Conservation (phyloP, 2,888 invertebrate species). For the Chorisops tibialis region DNA sequence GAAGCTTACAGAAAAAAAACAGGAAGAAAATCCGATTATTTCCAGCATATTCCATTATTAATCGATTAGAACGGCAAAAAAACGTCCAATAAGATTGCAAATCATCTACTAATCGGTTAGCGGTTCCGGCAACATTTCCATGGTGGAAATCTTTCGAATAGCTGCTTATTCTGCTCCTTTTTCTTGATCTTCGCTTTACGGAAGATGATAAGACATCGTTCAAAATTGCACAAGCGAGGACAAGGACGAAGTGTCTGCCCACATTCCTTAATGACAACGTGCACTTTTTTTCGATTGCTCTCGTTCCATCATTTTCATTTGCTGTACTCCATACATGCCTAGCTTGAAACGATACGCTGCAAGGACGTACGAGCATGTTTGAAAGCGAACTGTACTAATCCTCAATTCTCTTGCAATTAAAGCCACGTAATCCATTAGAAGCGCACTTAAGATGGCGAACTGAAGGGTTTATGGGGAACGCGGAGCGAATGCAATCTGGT, state of each 20-base stretch:
- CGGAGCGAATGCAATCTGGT: conserved; percentile 5
- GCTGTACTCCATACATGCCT: too few species aligned
- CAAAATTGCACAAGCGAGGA: too few species aligned
- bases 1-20: too few species aligned
- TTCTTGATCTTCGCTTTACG: too few species aligned
- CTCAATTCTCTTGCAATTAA: conserved; percentile 19
- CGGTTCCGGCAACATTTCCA: conserved; percentile 2
- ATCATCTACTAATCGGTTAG: conserved; percentile 35
- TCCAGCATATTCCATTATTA: conserved; percentile 24
- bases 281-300: too few species aligned
- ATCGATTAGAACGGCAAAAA: conserved; percentile 23
- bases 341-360: too few species aligned
- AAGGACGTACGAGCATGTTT: not conserved
- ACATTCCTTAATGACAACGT: too few species aligned
- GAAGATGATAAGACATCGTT: too few species aligned
- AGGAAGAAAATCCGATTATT: conserved; percentile 22
- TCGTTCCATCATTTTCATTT: too few species aligned
- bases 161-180: too few species aligned
- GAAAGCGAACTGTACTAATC: conserved; percentile 19
- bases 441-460: conserved; percentile 11
- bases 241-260: too few species aligned
- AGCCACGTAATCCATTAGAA: conserved; percentile 23
- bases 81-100: conserved; percentile 36
- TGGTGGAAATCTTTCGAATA: not conserved
- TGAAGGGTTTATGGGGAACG: not conserved